Conservation (phyloP, 2,797 vertebrate species). For the Propithecus perrieri region DNA sequence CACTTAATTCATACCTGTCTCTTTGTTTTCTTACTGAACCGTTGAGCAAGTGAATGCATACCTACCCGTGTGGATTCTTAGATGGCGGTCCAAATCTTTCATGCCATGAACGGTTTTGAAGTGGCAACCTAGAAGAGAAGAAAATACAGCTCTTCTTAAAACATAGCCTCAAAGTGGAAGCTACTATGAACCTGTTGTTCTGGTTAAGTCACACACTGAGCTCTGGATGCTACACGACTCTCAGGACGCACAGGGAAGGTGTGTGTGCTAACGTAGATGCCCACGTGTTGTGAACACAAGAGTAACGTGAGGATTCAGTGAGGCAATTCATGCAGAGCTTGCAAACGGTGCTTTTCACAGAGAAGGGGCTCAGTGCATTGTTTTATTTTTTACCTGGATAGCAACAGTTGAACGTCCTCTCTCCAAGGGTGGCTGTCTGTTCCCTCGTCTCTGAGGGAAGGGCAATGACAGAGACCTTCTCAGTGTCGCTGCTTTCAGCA, state of each 20-base stretch:
- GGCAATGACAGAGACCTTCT: fast-evolving
- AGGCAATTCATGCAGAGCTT: background rate
- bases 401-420: slow-evolving; percentile 74
- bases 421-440: slow-evolving; percentile 22
- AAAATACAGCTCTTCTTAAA: background rate
- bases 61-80: slow-evolving; percentile 96
- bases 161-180: background rate
- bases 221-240: fast-evolving
- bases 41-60: fast-evolving
- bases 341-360: background rate
- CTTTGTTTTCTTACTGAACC: fast-evolving
- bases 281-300: fast-evolving
- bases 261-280: fast-evolving
- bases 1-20: fast-evolving
- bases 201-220: fast-evolving
- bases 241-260: background rate
- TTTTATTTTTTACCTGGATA: slow-evolving; percentile 63
- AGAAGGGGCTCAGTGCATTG: fast-evolving
- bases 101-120: slow-evolving; percentile 98
- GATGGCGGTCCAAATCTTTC: slow-evolving; percentile 98
- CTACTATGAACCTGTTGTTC: fast-evolving
- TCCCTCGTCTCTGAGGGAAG: slow-evolving; percentile 43
- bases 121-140: slow-evolving; percentile 90
- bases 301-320: fast-evolving
- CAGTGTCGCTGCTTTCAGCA: background rate